Percentiles rank a stretch among this genome's conserved stretches.
Conservation (phyloP, 2,888 invertebrate genomes). For the Pyrocoelia pectoralis region DNA sequence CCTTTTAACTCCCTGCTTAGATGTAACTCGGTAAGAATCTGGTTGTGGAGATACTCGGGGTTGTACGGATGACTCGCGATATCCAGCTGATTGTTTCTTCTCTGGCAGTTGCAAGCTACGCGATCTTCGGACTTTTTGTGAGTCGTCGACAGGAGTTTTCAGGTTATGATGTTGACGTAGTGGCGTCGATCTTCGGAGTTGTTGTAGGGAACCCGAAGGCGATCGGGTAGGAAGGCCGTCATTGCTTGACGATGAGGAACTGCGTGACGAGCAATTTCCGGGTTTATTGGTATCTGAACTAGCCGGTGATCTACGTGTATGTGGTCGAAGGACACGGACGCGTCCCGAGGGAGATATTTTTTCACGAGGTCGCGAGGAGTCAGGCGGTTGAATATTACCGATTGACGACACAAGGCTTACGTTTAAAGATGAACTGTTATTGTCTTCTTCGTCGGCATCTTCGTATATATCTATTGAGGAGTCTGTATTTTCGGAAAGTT, state of each 20-base stretch:
- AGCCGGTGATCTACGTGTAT: slow-evolving; percentile 54
- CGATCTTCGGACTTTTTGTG: slow-evolving; percentile 61
- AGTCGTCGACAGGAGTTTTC: slow-evolving; percentile 44
- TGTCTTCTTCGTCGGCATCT: slow-evolving; percentile 62
- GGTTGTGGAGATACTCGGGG: slow-evolving; percentile 57
- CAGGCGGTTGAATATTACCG: slow-evolving; percentile 51
- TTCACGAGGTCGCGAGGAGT: slow-evolving; percentile 48
- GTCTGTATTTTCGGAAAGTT: slow-evolving; percentile 63
- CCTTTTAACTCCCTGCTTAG: slow-evolving; percentile 55
- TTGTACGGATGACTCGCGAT: slow-evolving; percentile 39
- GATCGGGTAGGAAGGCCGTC: slow-evolving; percentile 52
- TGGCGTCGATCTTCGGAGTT: slow-evolving; percentile 44
- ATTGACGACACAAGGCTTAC: slow-evolving; percentile 56
- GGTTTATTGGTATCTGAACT: slow-evolving; percentile 55
- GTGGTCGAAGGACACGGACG: slow-evolving; percentile 47
- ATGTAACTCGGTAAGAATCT: slow-evolving; percentile 54
- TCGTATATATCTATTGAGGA: slow-evolving; percentile 61
- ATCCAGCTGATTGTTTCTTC: slow-evolving; percentile 47
- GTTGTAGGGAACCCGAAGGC: slow-evolving; percentile 44
- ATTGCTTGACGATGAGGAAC: slow-evolving; percentile 55
- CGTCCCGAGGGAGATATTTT: slow-evolving; percentile 56
- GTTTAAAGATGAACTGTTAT: slow-evolving; percentile 61
- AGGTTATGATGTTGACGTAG: slow-evolving; percentile 38
- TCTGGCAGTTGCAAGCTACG: slow-evolving; percentile 72
- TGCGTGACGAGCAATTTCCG: slow-evolving; percentile 45